These are phyloP conservation scores for Patella caerulea DNA, from an alignment of 2,888 invertebrate species.

Conservation along the genomic window DNA sequence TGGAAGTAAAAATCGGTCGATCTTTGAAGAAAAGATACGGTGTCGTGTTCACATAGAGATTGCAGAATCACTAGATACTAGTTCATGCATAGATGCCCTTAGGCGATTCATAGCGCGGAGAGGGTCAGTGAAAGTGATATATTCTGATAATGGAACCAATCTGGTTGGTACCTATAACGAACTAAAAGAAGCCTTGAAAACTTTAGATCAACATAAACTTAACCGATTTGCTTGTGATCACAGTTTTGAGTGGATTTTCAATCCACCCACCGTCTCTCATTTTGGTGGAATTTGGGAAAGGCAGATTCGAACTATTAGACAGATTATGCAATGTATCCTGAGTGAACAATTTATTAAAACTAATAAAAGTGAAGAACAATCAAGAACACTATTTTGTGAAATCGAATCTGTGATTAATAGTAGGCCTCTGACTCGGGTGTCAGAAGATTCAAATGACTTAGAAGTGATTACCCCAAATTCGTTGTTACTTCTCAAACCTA, in stretches of 20 bases:
- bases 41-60: conserved; percentile 36
- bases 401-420: too few relatives aligned
- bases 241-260: conserved; percentile 34
- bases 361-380: too few relatives aligned
- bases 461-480: too few relatives aligned
- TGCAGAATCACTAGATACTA: conserved; percentile 25
- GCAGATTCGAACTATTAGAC: conserved; percentile 31
- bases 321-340: conserved; percentile 27
- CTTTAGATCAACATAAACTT: conserved; percentile 28
- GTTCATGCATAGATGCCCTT: conserved; percentile 27
- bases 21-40: too few relatives aligned
- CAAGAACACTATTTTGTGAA: too few relatives aligned
- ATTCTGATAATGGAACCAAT: conserved; percentile 35
- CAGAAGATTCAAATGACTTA: too few relatives aligned
- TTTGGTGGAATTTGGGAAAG: conserved; percentile 40
- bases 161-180: conserved; percentile 35
- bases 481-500: too few relatives aligned
- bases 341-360: conserved; percentile 17
- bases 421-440: too few relatives aligned
- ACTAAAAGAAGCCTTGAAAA: conserved; percentile 24
- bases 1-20: too few relatives aligned
- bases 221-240: conserved; percentile 21
- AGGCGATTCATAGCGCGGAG: conserved; percentile 27
- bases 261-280: conserved; percentile 36
- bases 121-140: conserved; percentile 16